phyloP scores from a whole-genome alignment of 2,113 vertebrate species.

The Myotis yumanensis region DNA sequence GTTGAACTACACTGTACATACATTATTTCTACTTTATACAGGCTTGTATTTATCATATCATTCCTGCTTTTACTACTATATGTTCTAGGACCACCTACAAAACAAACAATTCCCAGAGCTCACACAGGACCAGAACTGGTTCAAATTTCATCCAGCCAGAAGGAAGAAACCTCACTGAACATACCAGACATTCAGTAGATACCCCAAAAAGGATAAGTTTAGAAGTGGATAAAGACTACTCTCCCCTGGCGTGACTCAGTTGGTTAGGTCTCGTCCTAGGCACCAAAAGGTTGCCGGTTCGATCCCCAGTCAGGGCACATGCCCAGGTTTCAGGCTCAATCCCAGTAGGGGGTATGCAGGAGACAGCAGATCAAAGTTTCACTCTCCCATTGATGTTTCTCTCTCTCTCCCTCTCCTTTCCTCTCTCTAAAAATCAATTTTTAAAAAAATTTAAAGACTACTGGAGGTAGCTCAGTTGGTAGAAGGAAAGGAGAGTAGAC shows the following conservation, averaged over 20 bases:
- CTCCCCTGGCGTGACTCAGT: no score
- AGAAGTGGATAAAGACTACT: not conserved
- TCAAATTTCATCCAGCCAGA: conserved; percentile 3
- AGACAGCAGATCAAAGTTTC: no score
- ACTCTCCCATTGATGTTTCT: no score
- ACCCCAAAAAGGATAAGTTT: not conserved
- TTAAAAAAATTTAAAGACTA: not conserved
- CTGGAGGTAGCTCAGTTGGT: no score
- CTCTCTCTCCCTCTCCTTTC: no score
- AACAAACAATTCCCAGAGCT: conserved; percentile 5
- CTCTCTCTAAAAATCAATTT: no score
- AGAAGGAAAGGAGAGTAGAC: no score
- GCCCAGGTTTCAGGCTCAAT: no score
- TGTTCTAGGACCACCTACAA: not conserved
- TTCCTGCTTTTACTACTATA: not conserved
- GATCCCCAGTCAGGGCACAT: no score
- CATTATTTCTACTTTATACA: not conserved
- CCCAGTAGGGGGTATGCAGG: no score
- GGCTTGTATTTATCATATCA: not conserved
- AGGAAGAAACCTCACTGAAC: not conserved
- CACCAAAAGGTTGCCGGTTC: no score
- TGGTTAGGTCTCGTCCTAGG: no score
- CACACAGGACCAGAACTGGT: not conserved
- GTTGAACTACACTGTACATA: not conserved
- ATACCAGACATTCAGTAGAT: not conserved